phyloP scores from a whole-genome alignment of 2,797 vertebrate genomes.

The Halcyon badia region DNA sequence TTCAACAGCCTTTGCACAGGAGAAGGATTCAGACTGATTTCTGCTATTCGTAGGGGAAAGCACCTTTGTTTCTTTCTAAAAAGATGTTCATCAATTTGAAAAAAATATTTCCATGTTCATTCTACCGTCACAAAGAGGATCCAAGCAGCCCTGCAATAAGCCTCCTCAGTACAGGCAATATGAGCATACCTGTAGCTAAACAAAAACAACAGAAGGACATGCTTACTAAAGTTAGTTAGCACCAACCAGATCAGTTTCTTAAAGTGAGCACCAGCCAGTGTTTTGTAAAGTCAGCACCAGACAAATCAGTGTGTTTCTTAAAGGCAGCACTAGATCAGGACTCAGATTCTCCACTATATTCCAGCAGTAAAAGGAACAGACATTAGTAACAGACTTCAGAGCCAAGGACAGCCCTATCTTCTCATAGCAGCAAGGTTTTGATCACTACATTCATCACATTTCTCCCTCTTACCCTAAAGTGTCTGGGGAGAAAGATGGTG shows the following conservation, averaged over 20 bases:
- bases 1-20: not conserved
- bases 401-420: not conserved
- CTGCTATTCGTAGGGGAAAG: not conserved
- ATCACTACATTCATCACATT: not conserved
- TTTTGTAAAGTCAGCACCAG: not conserved
- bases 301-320: not conserved
- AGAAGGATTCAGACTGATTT: not conserved
- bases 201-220: not conserved
- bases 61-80: not conserved
- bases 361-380: conserved; percentile 6
- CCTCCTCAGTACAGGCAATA: not conserved
- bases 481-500: not conserved
- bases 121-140: not conserved
- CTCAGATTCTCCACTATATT: conserved; percentile 37
- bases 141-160: not conserved
- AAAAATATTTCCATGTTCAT: not conserved
- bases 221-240: not conserved
- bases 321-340: conserved; percentile 24
- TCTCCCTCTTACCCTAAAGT: not conserved
- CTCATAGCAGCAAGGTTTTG: conserved; percentile 41
- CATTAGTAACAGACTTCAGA: not conserved
- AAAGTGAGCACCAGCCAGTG: not conserved
- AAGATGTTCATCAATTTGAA: not conserved
- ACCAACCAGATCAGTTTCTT: not conserved
- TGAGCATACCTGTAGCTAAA: not conserved